These are phyloP conservation scores for Sabellastarte sp. DNA, from an alignment of 2,888 invertebrate genomes.

Conservation along the genomic window DNA sequence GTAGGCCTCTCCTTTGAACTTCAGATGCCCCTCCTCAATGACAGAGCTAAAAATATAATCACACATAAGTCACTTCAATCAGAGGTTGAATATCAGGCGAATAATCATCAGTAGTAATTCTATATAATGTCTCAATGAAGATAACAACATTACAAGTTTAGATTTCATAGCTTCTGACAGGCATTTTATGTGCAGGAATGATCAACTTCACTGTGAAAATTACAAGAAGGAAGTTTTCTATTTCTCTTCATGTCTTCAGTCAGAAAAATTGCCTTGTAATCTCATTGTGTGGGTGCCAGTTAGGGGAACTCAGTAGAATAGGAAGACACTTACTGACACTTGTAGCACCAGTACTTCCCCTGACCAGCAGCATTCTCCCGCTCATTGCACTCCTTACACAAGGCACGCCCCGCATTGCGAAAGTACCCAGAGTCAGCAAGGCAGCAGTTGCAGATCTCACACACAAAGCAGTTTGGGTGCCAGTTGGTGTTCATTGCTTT, in stretches of 20 bases:
- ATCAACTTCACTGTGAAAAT: no score
- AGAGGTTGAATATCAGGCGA: no score
- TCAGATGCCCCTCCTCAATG: constrained; percentile 62
- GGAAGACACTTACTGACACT: constrained; percentile 82
- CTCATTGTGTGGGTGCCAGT: neutral
- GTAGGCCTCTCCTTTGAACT: constrained; percentile 83
- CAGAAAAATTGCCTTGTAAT: no score
- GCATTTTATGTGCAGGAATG: no score
- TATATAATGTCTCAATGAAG: no score
- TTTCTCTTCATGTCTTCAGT: no score
- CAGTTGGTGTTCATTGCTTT: constrained; percentile 99
- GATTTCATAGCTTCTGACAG: no score
- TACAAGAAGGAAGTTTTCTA: no score
- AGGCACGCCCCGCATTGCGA: constrained; percentile 67
- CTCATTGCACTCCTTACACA: constrained; percentile 94
- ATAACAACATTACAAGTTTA: no score
- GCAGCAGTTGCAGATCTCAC: constrained; percentile 87
- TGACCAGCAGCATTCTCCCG: constrained; percentile 90
- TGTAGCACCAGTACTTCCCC: constrained; percentile 96
- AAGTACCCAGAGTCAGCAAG: constrained; percentile 97
- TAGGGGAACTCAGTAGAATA: neutral
- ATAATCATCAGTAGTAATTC: no score
- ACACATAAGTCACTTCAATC: no score
- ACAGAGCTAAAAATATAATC: no score
- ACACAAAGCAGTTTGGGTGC: constrained; percentile 98